A percentile compares a stretch with the other conserved stretches of the same genome.
Evolutionary conservation across 2,797 vertebrate species (phyloP).

Genomic region (Anguilla megastoma): DNA sequence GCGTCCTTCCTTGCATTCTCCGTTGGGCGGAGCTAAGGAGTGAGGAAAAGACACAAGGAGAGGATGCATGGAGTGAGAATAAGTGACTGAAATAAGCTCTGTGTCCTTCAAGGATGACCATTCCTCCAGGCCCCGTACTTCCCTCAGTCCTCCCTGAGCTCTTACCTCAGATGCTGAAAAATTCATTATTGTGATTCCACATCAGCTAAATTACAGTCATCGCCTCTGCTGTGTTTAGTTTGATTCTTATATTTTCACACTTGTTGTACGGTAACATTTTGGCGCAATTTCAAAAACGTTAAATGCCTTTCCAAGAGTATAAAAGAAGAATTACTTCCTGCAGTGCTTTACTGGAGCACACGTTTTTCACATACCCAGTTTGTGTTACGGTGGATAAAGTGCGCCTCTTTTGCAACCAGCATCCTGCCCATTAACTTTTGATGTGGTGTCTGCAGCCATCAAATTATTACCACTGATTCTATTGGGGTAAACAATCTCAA

Average conservation of each 20-base stretch:
- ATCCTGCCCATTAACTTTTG: neutral
- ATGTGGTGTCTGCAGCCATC: conserved; percentile 9
- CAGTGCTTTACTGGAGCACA: neutral
- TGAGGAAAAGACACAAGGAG: too few species aligned
- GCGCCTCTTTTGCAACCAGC: neutral
- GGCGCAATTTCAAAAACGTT: neutral
- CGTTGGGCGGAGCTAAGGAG: too few species aligned
- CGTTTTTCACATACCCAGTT: neutral
- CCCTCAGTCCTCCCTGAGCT: neutral
- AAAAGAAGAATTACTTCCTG: neutral
- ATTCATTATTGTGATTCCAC: neutral
- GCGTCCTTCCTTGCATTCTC: too few species aligned
- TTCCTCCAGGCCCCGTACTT: neutral
- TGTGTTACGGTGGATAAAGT: neutral
- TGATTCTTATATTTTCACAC: neutral
- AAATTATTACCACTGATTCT: conserved; percentile 15
- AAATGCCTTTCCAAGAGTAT: neutral
- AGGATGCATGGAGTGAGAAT: too few species aligned
- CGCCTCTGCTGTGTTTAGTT: neutral
- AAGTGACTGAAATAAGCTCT: too few species aligned
- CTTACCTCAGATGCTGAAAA: neutral
- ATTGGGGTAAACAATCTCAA: conserved; percentile 42
- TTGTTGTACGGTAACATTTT: neutral
- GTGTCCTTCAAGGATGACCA: too few species aligned
- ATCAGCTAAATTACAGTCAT: neutral